Conservation (phyloP, 2,113 vertebrate genomes). For the Xiphophorus hellerii region DNA sequence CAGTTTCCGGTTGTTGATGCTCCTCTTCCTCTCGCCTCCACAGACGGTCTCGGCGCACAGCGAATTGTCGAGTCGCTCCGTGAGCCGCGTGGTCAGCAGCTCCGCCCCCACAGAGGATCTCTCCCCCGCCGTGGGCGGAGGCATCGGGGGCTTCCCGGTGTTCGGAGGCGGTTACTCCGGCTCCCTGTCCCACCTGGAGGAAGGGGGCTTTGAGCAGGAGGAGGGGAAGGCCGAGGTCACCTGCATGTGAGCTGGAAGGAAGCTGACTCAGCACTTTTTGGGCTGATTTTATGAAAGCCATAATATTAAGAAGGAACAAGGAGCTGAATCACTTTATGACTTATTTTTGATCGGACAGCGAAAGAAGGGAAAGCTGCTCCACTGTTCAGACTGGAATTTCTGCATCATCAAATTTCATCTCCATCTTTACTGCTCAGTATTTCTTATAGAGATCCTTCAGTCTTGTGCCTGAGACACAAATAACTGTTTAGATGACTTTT, state of each 20-base stretch:
- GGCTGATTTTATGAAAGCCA: conserved; percentile 61
- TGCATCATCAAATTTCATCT: not conserved
- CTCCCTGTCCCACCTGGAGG: conserved; percentile 87
- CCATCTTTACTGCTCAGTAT: not conserved
- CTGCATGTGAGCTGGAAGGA: conserved; percentile 82
- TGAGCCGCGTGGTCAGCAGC: conserved; percentile 53
- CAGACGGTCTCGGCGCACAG: conserved; percentile 42
- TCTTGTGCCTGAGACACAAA: not conserved
- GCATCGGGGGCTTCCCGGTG: conserved; percentile 81
- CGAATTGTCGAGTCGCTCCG: conserved; percentile 61
- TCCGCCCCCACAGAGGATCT: conserved; percentile 43
- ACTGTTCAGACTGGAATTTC: not conserved
- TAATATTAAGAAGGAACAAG: conserved; percentile 5
- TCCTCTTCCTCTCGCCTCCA: not conserved
- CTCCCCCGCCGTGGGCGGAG: conserved; percentile 55
- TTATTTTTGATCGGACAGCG: not conserved
- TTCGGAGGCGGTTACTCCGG: conserved; percentile 82
- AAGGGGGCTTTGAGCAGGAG: conserved; percentile 91
- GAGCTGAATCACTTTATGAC: too few relatives aligned
- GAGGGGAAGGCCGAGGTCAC: conserved; percentile 96
- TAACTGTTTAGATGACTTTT: too few relatives aligned
- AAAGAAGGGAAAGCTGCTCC: not conserved
- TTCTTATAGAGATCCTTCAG: not conserved
- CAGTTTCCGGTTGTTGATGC: not conserved
- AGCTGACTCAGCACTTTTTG: conserved; percentile 54